A percentile compares a stretch with the other conserved stretches of the same genome.
These are phyloP conservation scores for Dryomyza anilis DNA, from an alignment of 2,888 invertebrate species.

Conservation along the genomic window DNA sequence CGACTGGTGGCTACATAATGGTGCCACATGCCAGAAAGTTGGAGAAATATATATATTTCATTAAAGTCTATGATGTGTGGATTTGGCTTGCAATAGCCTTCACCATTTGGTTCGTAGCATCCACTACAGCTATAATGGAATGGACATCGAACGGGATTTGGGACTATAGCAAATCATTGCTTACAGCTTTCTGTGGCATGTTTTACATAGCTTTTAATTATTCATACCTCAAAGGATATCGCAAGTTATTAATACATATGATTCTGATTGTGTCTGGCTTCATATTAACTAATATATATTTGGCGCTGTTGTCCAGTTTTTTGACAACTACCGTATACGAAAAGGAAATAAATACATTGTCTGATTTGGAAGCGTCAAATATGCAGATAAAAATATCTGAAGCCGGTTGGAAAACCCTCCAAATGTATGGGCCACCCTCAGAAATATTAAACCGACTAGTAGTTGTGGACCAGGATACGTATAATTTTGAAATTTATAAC, in stretches of 20 bases:
- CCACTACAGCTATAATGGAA: not conserved
- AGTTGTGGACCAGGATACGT: not conserved
- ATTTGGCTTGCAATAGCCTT: slow-evolving; percentile 12
- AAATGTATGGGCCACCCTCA: not conserved
- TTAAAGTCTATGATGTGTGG: no score
- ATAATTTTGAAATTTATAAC: no score
- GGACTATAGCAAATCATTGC: not conserved
- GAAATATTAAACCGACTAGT: not conserved
- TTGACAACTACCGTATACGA: slow-evolving; percentile 19
- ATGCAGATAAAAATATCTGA: not conserved
- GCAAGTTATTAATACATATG: not conserved
- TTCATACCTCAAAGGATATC: not conserved
- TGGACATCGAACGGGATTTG: not conserved
- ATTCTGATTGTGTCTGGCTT: slow-evolving; percentile 15
- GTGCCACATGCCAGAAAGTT: no score
- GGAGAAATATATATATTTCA: no score
- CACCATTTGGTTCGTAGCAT: not conserved
- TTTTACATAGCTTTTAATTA: slow-evolving; percentile 12
- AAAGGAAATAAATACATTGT: slow-evolving; percentile 15
- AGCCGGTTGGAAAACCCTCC: not conserved
- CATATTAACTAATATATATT: slow-evolving; percentile 21
- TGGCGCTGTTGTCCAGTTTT: slow-evolving; percentile 23
- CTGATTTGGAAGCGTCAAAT: slow-evolving; percentile 11
- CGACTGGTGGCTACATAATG: slow-evolving; percentile 3
- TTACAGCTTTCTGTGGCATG: not conserved